These are phyloP conservation scores for Peromyscus maniculatus DNA, from an alignment of 2,113 vertebrate genomes.

Conservation along the genomic window DNA sequence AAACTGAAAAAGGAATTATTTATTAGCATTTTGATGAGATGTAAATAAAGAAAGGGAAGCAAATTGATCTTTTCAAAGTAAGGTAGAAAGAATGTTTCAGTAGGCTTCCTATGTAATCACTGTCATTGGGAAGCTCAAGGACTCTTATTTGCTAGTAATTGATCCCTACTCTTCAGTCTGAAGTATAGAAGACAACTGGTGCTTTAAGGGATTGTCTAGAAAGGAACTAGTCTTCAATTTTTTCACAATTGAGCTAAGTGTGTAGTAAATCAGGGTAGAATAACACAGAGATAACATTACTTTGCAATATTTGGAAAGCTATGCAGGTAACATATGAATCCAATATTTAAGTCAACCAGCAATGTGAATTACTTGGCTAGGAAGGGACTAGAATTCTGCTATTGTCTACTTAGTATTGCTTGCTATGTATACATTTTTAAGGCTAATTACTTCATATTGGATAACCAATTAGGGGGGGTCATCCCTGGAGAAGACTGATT, in stretches of 20 bases:
- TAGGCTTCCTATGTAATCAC: conserved; percentile 66
- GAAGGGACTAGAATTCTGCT: background rate
- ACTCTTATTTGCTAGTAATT: conserved; percentile 73
- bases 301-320: background rate
- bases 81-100: conserved; percentile 53
- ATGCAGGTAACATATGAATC: background rate
- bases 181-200: conserved; percentile 56
- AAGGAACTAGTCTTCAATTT: conserved; percentile 39
- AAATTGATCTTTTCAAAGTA: conserved; percentile 67
- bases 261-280: background rate
- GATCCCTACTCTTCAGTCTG: conserved; percentile 62
- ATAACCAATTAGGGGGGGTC: background rate
- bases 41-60: conserved; percentile 43
- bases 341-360: background rate
- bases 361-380: background rate
- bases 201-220: conserved; percentile 57
- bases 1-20: conserved; percentile 54
- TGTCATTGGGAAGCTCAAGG: conserved; percentile 54
- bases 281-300: background rate
- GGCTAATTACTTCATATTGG: background rate
- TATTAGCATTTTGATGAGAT: conserved; percentile 29
- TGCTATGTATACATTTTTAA: background rate
- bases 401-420: background rate
- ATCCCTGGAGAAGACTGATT: background rate
- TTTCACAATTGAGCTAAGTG: background rate